These are phyloP conservation scores for Caracal caracal DNA, from an alignment of 2,113 vertebrate species.

Conservation along the genomic window DNA sequence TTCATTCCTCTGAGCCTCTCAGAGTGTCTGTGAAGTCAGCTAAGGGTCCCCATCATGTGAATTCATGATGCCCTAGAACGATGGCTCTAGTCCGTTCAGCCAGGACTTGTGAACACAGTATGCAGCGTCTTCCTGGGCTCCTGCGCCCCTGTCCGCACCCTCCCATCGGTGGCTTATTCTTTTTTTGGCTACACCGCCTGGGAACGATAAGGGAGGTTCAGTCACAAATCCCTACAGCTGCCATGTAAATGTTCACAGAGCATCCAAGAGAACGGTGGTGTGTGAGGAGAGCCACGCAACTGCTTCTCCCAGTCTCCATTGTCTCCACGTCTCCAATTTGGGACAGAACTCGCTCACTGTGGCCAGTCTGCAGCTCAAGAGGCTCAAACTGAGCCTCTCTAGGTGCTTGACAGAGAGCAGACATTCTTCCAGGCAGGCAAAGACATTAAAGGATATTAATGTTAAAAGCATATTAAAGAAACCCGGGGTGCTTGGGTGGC, in stretches of 20 bases:
- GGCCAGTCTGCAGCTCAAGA: not conserved
- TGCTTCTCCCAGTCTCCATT: too few relatives aligned
- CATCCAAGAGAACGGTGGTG: not conserved
- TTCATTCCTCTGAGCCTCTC: not conserved
- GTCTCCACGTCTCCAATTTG: not conserved
- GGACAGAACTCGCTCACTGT: not conserved
- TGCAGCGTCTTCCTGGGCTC: fast-evolving
- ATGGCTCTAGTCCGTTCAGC: fast-evolving
- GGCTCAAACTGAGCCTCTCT: not conserved
- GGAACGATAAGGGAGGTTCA: not conserved
- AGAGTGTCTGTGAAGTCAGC: not conserved
- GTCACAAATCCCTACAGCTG: not conserved
- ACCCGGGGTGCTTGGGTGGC: not conserved
- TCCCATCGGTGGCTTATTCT: not conserved
- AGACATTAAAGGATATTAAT: not conserved
- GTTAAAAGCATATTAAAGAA: conserved; percentile 20
- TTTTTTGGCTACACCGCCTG: not conserved
- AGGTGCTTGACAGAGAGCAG: not conserved
- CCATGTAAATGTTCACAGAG: fast-evolving
- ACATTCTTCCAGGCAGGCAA: not conserved
- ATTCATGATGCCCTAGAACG: fast-evolving
- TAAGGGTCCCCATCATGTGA: fast-evolving
- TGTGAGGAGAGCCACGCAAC: fast-evolving
- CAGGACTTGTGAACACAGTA: not conserved
- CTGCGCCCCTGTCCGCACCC: fast-evolving